Evolutionary conservation across 2,113 vertebrate species (phyloP).

Genomic region (Coreoperca whiteheadi): DNA sequence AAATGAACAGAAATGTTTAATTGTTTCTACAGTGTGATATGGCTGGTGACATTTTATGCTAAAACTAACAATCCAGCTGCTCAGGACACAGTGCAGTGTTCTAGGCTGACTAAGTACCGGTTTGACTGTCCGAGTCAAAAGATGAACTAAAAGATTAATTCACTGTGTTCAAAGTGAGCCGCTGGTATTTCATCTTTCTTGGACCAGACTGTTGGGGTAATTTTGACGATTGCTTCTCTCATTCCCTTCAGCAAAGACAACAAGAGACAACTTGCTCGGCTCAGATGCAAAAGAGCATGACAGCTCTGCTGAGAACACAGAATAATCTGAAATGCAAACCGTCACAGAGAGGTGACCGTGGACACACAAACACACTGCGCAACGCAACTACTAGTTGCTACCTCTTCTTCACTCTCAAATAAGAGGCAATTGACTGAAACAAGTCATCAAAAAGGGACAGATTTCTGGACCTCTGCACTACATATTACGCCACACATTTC

Average conservation of each 20-base stretch:
- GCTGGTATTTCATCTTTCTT: no score
- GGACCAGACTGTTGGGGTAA: background rate
- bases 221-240: background rate
- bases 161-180: background rate
- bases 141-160: background rate
- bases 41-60: background rate
- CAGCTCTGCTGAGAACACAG: no score
- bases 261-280: background rate
- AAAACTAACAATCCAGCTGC: background rate
- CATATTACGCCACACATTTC: background rate
- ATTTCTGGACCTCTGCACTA: background rate
- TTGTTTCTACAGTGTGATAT: background rate
- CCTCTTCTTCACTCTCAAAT: background rate
- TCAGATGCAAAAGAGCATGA: constrained; percentile 4
- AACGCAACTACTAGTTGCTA: background rate
- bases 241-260: background rate
- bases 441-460: background rate
- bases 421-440: background rate
- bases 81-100: background rate
- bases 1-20: background rate
- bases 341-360: background rate
- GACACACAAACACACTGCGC: background rate
- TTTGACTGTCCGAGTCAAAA: background rate
- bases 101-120: background rate
- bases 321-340: constrained; percentile 20